Conservation (phyloP, 2,888 invertebrate species). For the Drosophila multiciliata region DNA sequence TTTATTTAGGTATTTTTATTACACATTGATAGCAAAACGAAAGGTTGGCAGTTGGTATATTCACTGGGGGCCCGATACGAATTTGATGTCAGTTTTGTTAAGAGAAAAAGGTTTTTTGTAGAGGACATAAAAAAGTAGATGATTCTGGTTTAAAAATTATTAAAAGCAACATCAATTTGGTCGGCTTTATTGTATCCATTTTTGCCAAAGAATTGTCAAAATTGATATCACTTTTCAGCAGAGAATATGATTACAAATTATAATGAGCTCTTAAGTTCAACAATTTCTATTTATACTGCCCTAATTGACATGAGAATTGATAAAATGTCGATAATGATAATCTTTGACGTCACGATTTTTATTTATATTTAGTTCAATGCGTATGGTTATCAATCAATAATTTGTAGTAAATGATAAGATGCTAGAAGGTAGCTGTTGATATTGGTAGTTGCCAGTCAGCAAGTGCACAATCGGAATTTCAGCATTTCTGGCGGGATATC, state of each 20-base stretch:
- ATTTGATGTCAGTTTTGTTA: background rate
- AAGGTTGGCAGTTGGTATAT: conserved; percentile 9
- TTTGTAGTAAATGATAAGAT: conserved; percentile 7
- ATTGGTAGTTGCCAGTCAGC: background rate
- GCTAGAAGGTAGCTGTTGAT: background rate
- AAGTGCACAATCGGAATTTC: conserved; percentile 4
- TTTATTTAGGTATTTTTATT: background rate
- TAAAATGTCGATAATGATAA: background rate
- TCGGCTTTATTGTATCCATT: background rate
- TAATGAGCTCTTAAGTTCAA: background rate
- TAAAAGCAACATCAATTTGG: background rate
- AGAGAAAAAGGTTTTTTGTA: background rate
- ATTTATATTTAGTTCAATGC: background rate
- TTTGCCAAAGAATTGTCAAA: background rate
- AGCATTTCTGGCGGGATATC: background rate
- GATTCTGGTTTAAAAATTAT: background rate
- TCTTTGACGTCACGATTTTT: background rate
- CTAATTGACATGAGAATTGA: conserved; percentile 8
- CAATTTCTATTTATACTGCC: background rate
- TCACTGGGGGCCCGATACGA: conserved; percentile 13
- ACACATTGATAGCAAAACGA: conserved; percentile 4
- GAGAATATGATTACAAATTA: background rate
- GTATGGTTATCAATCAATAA: conserved; percentile 1
- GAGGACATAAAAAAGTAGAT: background rate
- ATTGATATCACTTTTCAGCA: background rate